Base-by-base conservation (phyloP, 1,140 invertebrate species). In the Drosophila erecta region DNA sequence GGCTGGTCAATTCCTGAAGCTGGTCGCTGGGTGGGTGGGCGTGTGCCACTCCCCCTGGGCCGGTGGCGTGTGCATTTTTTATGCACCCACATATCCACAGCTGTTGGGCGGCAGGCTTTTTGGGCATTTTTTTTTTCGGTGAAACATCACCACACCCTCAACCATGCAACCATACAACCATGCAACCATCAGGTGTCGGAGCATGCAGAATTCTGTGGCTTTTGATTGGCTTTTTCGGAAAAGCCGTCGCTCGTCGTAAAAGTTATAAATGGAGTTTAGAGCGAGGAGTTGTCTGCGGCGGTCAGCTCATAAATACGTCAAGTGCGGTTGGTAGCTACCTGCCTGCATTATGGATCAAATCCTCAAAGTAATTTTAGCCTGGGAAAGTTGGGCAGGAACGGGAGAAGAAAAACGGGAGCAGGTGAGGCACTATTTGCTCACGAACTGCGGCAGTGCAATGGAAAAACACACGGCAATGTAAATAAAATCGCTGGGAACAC, bases 191-290 rank as follows among this genome's bases (percentile, higher is more conserved):
- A 83, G 80, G 79, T 83, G 79, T 83, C 80, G 57, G 80, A 60
- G 55, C 81, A 70, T 79, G 75, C 54, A 59, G 62, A 79, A 84
- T 83, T 83, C 72, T 85, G 80, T 84, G 80, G 80, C 81, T 84
- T 84, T 85, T 71, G 80, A 84, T 84, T 84, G 81, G 81, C 80
- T 80, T 85, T 84, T 66, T 67, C 41, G 50, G 56, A 20, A 24
- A 24, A 24, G 24, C 24, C 24, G 24, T 24, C 14, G 66, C 7
- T 17, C 50, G 27, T 30, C 30, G 38, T 7, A 14, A 64, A 61
- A 84, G 81, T 87, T 85, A 81, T 85, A 76, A 85, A 85, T 85
- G 79, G 65, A 87, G 83, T 83, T 86, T 87, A 87, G 79, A 57
- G 72, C 46, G 24, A 14, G 37, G 27, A 43, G 27, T 53, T 67